Base-by-base conservation (phyloP, 2,797 vertebrate species). In the Takifugu ocellatus region DNA sequence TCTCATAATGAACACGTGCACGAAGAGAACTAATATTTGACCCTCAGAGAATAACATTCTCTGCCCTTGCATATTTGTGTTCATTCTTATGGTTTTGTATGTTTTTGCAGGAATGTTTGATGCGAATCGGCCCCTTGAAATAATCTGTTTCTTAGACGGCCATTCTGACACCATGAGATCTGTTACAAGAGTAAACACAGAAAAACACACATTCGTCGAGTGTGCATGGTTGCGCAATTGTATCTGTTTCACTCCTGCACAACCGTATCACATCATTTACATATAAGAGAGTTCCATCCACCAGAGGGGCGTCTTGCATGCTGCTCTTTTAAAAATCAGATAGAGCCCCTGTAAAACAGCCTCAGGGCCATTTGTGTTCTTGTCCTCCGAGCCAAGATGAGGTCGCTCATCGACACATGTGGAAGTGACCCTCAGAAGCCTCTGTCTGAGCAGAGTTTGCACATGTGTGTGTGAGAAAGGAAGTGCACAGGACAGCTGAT, bases 321-420 rank as follows among this genome's bases (percentile, higher is more conserved):
- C 3, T 5, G 12, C 11, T 14, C 36, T 39, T 39, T 14, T 14
- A 14, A 39, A 21, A 39, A 5, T 10, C 36, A 39, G 7, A 33
- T 10, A 33, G 31, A 29, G 27, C 5, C 5, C 27, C 33, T 7
- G 6, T 9, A 9, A 33, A 16, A 58, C 51, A 39, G 49, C 25
- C 39, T 46, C 21, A 70, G 47, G 44, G 56, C 61, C 49, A 11
- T 36, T 69, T 64, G 33, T 67, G 78, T 70, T 76, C 52, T 75
- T 42, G 75, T 76, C 83, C 53, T 63, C 74, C 61, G 84, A 86
- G 85, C 75, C 88, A 86, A 83, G 81, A 83, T 89, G 79, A 81
- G 74, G 66, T 61, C 78, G 78, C 80, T 82, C 78, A 72, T 88
- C 88, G 82, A 75, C 82, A 86, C 84, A 80, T 68, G 70, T 86